A percentile compares a stretch with the other conserved stretches of the same genome.
Conservation (phyloP, 2,888 invertebrate species). For the Nudaria mundana region DNA sequence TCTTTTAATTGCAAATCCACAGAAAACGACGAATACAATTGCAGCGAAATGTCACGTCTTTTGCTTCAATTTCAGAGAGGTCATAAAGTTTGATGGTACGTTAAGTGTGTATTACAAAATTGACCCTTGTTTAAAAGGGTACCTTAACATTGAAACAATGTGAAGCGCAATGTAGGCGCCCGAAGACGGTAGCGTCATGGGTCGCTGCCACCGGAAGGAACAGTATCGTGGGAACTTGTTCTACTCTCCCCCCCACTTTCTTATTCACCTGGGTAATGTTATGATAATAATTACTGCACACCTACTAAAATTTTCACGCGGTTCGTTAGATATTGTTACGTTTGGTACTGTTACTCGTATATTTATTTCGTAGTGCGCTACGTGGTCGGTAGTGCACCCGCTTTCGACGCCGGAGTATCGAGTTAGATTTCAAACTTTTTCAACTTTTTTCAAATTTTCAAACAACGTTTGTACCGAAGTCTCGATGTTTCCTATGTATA, state of each 20-base stretch:
- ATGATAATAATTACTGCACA: slow-evolving; percentile 47
- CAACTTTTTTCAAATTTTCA: too few species aligned
- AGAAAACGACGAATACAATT: too few species aligned
- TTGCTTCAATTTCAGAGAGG: too few species aligned
- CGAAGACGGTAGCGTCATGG: slow-evolving; percentile 75
- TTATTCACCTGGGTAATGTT: slow-evolving; percentile 54
- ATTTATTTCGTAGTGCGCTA: too few species aligned
- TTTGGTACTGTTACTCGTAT: background rate
- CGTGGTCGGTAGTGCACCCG: too few species aligned
- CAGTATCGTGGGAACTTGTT: slow-evolving; percentile 64
- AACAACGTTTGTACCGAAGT: too few species aligned
- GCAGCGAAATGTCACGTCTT: too few species aligned
- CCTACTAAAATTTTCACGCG: slow-evolving; percentile 22
- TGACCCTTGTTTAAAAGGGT: slow-evolving; percentile 24
- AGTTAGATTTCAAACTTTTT: too few species aligned
- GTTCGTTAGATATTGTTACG: slow-evolving; percentile 5
- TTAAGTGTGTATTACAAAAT: slow-evolving; percentile 15
- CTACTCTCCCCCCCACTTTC: slow-evolving; percentile 50
- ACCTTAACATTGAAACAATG: slow-evolving; percentile 42
- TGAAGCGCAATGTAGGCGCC: slow-evolving; percentile 51
- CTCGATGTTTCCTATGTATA: too few species aligned
- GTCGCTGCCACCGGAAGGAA: slow-evolving; percentile 76
- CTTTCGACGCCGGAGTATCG: too few species aligned
- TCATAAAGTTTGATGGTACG: background rate
- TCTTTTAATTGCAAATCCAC: too few species aligned